These are phyloP conservation scores for Theristicus caerulescens DNA, from an alignment of 2,113 vertebrate genomes.

Conservation along the genomic window DNA sequence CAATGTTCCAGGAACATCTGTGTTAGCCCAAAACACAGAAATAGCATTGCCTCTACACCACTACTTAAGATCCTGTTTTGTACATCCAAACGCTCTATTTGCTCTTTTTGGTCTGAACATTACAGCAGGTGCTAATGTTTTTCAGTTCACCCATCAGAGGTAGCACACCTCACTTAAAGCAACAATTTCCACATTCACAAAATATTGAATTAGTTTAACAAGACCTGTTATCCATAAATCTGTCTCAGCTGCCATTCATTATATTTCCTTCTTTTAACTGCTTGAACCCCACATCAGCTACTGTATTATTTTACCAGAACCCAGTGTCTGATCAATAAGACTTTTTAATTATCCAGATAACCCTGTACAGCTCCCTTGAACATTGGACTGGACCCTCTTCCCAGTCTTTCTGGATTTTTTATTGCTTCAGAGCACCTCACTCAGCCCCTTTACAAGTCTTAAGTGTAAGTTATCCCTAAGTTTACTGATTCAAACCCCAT, in stretches of 20 bases:
- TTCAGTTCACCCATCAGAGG: not conserved
- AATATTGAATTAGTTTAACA: not conserved
- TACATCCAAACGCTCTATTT: not conserved
- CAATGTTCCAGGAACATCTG: not conserved
- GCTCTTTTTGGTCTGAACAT: not conserved
- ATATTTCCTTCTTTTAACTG: not conserved
- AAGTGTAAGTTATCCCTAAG: not conserved
- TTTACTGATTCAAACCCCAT: not conserved
- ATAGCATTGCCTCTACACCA: not conserved
- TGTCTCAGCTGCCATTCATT: not conserved
- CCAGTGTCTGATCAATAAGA: not conserved
- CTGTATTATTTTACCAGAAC: not conserved
- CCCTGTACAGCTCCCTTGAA: not conserved
- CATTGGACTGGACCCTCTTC: not conserved
- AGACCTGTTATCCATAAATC: not conserved
- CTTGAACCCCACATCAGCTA: not conserved
- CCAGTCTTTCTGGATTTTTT: not conserved
- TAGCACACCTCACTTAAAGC: not conserved
- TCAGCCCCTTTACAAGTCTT: not conserved
- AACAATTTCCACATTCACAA: not conserved
- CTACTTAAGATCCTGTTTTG: not conserved
- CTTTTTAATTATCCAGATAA: not conserved
- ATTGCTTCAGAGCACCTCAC: not conserved
- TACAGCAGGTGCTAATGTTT: not conserved
- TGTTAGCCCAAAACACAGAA: not conserved